Evolutionary conservation across 2,797 vertebrate species (phyloP).

Genomic region (Morelia viridis): DNA sequence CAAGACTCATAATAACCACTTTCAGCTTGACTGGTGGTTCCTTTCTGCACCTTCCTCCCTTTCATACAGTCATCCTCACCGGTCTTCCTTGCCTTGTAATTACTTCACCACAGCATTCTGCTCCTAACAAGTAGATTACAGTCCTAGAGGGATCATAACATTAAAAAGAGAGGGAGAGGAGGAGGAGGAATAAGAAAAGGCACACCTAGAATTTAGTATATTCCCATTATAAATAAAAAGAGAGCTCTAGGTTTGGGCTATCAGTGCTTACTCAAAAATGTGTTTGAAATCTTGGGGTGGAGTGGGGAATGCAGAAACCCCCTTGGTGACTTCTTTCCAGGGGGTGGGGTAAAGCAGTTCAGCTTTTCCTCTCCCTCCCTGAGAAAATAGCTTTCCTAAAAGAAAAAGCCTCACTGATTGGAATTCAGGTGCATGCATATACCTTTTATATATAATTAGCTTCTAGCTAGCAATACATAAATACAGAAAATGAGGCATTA

Average conservation of each 20-base stretch:
- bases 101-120: conserved; percentile 63
- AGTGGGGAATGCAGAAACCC: neutral
- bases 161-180: neutral
- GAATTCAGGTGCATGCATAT: neutral
- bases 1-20: conserved; percentile 53
- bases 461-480: neutral
- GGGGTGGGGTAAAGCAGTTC: neutral
- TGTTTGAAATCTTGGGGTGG: neutral
- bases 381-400: neutral
- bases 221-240: neutral
- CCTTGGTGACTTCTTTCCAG: neutral
- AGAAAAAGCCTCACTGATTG: neutral
- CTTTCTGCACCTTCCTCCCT: conserved; percentile 21
- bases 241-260: neutral
- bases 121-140: conserved; percentile 70
- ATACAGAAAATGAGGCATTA: neutral
- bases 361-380: neutral
- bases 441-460: neutral
- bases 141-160: neutral
- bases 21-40: conserved; percentile 47
- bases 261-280: neutral
- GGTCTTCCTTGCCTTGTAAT: conserved; percentile 62
- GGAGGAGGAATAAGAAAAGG: conserved; percentile 7
- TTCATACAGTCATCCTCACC: conserved; percentile 45
- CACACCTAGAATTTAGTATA: neutral